These are phyloP conservation scores for Lophius piscatorius DNA, from an alignment of 2,113 vertebrate genomes.

Conservation along the genomic window DNA sequence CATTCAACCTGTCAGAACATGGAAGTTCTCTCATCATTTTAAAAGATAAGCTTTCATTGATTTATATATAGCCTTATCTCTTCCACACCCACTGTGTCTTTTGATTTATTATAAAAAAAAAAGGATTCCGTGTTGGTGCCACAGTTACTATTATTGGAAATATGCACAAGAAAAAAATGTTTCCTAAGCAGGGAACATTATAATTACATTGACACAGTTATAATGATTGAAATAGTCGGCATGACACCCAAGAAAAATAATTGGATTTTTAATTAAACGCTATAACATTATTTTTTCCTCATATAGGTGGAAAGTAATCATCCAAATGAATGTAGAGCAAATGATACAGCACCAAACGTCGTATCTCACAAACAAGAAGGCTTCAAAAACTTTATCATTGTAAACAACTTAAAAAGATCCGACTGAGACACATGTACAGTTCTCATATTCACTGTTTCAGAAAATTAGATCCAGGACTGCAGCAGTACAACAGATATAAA, in stretches of 20 bases:
- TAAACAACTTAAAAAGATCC: not conserved
- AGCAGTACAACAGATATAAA: not conserved
- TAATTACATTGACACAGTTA: constrained; percentile 13
- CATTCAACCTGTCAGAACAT: no score
- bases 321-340: not conserved
- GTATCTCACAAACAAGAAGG: constrained; percentile 2
- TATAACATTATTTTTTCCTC: constrained; percentile 8
- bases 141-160: not conserved
- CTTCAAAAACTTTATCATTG: not conserved
- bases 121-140: no score
- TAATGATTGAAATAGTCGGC: constrained; percentile 14
- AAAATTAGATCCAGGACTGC: not conserved
- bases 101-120: no score
- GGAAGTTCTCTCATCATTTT: no score
- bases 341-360: not conserved
- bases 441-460: constrained; percentile 2
- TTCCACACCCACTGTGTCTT: not conserved
- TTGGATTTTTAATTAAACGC: constrained; percentile 33
- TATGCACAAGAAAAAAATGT: not conserved
- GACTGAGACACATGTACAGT: not conserved
- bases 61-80: no score
- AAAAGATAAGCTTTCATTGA: no score
- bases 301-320: not conserved
- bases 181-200: constrained; percentile 7
- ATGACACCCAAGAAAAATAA: constrained; percentile 17